A percentile compares a stretch with the other conserved stretches of the same genome.
Conservation (phyloP, 1,140 invertebrate species). For the Ericerus pela region DNA sequence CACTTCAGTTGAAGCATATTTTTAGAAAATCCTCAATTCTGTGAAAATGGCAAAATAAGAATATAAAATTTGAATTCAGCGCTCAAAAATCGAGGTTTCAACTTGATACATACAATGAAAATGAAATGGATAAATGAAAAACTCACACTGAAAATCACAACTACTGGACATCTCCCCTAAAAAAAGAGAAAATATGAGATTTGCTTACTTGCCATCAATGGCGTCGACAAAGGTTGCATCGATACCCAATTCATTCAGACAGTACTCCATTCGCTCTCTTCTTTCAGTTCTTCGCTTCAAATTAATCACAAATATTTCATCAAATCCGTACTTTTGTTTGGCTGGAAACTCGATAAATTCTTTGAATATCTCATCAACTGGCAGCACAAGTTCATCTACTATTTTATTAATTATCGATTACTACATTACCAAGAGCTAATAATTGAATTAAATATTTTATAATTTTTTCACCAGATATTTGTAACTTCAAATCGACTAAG, state of each 20-base stretch:
- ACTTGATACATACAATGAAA: too few species aligned
- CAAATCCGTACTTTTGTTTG: conserved; percentile 47
- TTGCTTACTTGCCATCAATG: conserved; percentile 69
- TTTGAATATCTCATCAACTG: conserved; percentile 29
- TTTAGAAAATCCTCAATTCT: too few species aligned
- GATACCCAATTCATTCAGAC: conserved; percentile 67
- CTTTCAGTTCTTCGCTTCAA: conserved; percentile 63
- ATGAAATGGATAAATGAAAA: background rate
- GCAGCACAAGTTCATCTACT: conserved; percentile 25
- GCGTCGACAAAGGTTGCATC: conserved; percentile 57
- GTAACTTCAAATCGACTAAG: conserved; percentile 60
- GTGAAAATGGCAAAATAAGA: too few species aligned
- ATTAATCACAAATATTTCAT: conserved; percentile 84
- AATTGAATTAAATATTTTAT: too few species aligned
- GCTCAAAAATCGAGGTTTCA: too few species aligned
- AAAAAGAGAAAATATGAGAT: conserved; percentile 3
- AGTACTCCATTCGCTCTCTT: conserved; percentile 55
- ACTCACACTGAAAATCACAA: background rate
- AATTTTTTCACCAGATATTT: conserved; percentile 42
- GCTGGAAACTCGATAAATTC: conserved; percentile 37
- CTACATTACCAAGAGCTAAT: too few species aligned
- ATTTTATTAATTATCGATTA: too few species aligned
- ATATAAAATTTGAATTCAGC: too few species aligned
- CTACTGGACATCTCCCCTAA: too few species aligned
- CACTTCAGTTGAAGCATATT: too few species aligned